These are phyloP conservation scores for Oncorhynchus nerka DNA, from an alignment of 2,113 vertebrate species.

Conservation along the genomic window DNA sequence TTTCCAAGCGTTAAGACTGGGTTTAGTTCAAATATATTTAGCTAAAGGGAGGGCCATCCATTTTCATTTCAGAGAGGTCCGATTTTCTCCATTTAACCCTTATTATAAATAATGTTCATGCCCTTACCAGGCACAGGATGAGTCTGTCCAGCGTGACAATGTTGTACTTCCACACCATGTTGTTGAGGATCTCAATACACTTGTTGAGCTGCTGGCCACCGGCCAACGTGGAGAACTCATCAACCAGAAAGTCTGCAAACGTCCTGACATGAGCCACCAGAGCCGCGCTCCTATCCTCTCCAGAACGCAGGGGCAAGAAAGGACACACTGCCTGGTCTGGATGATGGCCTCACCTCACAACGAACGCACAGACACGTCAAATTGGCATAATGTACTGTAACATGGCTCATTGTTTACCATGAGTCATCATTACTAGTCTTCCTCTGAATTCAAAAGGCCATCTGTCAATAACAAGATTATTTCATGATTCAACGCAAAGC, in stretches of 20 bases:
- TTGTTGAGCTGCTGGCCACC: slow-evolving; percentile 98
- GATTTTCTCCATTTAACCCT: slow-evolving; percentile 66
- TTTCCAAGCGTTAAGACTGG: too few relatives aligned
- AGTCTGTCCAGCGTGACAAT: slow-evolving; percentile 95
- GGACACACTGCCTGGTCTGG: not conserved
- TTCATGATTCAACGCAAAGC: not conserved
- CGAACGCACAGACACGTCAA: not conserved
- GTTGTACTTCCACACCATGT: slow-evolving; percentile 99
- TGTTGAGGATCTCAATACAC: slow-evolving; percentile 98
- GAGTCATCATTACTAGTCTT: not conserved
- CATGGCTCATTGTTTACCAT: not conserved
- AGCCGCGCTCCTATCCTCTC: slow-evolving; percentile 95
- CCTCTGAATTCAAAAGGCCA: not conserved
- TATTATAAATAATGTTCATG: not conserved
- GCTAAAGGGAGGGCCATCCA: too few relatives aligned
- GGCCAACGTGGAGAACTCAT: slow-evolving; percentile 96
- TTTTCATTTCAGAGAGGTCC: too few relatives aligned
- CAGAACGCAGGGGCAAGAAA: slow-evolving; percentile 78
- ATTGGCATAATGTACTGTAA: not conserved
- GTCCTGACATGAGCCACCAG: slow-evolving; percentile 95
- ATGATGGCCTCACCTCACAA: not conserved
- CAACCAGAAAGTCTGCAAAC: slow-evolving; percentile 97
- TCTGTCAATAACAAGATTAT: not conserved
- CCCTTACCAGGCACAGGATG: slow-evolving; percentile 82
- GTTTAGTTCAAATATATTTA: too few relatives aligned